A percentile compares a stretch with the other conserved stretches of the same genome.
phyloP scores from a whole-genome alignment of 64 coral and sea anemone species.

The Stichodactyla helianthus region DNA sequence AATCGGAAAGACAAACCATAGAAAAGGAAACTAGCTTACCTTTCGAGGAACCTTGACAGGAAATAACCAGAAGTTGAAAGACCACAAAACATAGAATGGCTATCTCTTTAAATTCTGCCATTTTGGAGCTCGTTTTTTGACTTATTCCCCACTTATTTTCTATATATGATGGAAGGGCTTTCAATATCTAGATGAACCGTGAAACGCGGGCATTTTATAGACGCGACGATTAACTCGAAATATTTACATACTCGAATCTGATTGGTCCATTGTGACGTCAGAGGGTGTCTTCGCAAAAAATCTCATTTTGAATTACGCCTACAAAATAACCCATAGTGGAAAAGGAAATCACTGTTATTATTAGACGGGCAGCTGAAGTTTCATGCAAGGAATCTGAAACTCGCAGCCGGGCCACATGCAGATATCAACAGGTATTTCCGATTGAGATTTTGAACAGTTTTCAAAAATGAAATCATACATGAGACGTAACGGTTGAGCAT shows the following conservation, averaged over 20 bases:
- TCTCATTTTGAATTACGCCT: neutral
- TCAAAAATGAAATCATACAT: no score
- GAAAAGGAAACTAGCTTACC: neutral
- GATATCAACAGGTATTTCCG: no score
- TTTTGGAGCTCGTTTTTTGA: neutral
- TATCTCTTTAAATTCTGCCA: neutral
- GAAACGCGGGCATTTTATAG: neutral
- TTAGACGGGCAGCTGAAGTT: neutral
- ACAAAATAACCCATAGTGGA: neutral
- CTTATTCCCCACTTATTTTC: neutral
- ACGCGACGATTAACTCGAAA: neutral
- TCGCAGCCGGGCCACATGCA: no score
- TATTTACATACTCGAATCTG: neutral
- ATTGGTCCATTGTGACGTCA: neutral
- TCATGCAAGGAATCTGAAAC: no score
- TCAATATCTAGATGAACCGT: neutral
- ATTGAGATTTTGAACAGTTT: no score
- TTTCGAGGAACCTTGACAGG: neutral
- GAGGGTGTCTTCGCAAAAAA: neutral
- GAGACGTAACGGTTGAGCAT: no score
- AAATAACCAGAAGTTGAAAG: neutral
- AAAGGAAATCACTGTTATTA: neutral
- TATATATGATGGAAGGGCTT: neutral
- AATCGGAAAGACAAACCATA: neutral
- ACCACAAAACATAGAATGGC: neutral